Evolutionary conservation across 2,113 vertebrate genomes (phyloP).

Genomic region (Anarrhichthys ocellatus): DNA sequence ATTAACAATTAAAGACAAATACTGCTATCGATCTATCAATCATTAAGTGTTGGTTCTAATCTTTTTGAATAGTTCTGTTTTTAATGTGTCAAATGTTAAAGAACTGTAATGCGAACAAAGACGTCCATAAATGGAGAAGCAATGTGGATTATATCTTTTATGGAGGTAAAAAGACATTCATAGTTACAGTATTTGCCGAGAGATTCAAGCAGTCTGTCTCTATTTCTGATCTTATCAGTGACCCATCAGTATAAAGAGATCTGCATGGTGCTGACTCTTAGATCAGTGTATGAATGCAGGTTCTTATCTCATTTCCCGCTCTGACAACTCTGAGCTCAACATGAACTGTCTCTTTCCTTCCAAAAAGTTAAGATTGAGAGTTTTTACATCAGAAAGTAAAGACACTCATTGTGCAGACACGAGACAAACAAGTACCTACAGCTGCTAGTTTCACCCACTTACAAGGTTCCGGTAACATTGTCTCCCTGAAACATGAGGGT

Average conservation of each 20-base stretch:
- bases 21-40: not conserved
- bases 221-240: slow-evolving; percentile 62
- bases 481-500: slow-evolving; percentile 25
- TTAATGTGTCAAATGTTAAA: slow-evolving; percentile 3
- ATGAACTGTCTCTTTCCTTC: slow-evolving; percentile 61
- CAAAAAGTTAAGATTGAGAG: not conserved
- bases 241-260: slow-evolving; percentile 30
- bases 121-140: slow-evolving; percentile 42
- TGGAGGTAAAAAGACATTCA: slow-evolving; percentile 36
- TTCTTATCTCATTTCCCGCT: slow-evolving; percentile 57
- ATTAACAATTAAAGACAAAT: slow-evolving; percentile 2
- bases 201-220: slow-evolving; percentile 40
- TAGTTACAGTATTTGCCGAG: slow-evolving; percentile 33
- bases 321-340: slow-evolving; percentile 57
- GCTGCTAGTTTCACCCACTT: slow-evolving; percentile 54
- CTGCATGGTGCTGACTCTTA: slow-evolving; percentile 41
- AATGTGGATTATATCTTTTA: slow-evolving; percentile 29
- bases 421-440: slow-evolving; percentile 54
- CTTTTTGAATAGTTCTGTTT: not conserved
- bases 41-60: not conserved
- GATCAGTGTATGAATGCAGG: slow-evolving; percentile 51
- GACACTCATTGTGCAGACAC: slow-evolving; percentile 49
- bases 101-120: slow-evolving; percentile 37
- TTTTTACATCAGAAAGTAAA: slow-evolving; percentile 30
- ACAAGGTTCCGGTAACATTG: slow-evolving; percentile 32